Evolutionary conservation across 2,888 invertebrate genomes (phyloP).

Genomic region (Athalia rosae): DNA sequence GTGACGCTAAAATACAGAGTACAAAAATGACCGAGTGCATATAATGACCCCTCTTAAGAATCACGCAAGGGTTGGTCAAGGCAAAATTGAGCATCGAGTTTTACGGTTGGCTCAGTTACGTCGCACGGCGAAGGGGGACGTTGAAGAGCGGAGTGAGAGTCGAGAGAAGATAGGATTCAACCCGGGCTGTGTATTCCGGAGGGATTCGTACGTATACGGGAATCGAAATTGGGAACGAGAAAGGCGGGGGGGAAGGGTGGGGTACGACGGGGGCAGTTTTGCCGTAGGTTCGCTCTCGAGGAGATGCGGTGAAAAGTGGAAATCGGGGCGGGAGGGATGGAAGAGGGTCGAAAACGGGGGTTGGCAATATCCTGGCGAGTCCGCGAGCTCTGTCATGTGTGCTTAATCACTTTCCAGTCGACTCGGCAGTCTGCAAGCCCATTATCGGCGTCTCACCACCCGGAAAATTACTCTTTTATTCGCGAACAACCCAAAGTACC

Average conservation of each 20-base stretch:
- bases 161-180: neutral
- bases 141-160: neutral
- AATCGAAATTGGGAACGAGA: slow-evolving; percentile 9
- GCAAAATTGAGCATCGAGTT: slow-evolving; percentile 29
- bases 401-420: slow-evolving; percentile 74
- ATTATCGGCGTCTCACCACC: slow-evolving; percentile 72
- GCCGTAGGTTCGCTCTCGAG: neutral
- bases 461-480: slow-evolving; percentile 73
- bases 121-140: neutral
- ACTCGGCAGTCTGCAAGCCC: slow-evolving; percentile 72
- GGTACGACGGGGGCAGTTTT: neutral
- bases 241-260: neutral
- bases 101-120: slow-evolving; percentile 6
- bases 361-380: slow-evolving; percentile 71
- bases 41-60: neutral
- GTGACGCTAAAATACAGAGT: no score
- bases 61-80: slow-evolving; percentile 16
- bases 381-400: slow-evolving; percentile 71
- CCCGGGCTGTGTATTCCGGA: neutral
- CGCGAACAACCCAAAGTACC: slow-evolving; percentile 63
- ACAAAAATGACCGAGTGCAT: no score
- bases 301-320: slow-evolving; percentile 33
- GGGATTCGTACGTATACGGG: neutral
- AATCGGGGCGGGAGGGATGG: slow-evolving; percentile 29
- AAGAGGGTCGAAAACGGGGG: slow-evolving; percentile 51